Percentiles rank a stretch among this genome's conserved stretches.
Evolutionary conservation across 2,888 invertebrate genomes (phyloP).

Genomic region (Tetramorium bicarinatum): DNA sequence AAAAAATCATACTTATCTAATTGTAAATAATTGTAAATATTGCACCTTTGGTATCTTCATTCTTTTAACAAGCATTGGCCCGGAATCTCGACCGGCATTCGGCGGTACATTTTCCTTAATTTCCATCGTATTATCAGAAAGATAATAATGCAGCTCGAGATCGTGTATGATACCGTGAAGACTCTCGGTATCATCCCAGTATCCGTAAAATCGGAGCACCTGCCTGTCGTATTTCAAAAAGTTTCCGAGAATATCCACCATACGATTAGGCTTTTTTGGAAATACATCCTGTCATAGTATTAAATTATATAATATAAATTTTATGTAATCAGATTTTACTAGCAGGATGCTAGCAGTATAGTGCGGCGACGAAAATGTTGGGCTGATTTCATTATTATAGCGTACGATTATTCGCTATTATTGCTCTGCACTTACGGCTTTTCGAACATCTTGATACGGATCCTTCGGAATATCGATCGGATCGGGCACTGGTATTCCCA

Average conservation of each 20-base stretch:
- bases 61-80: constrained; percentile 91
- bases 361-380: neutral
- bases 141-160: constrained; percentile 93
- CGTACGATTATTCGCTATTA: too few species aligned
- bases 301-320: constrained; percentile 2
- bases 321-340: constrained; percentile 10
- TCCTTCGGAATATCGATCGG: constrained; percentile 88
- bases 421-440: constrained; percentile 74
- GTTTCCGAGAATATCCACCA: constrained; percentile 91
- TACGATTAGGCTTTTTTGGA: constrained; percentile 88
- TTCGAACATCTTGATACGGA: constrained; percentile 80
- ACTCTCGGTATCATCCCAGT: constrained; percentile 95
- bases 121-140: constrained; percentile 96
- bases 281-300: constrained; percentile 70
- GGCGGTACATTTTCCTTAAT: constrained; percentile 91
- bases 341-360: neutral
- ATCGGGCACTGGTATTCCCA: constrained; percentile 94
- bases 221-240: constrained; percentile 94
- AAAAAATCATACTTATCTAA: neutral
- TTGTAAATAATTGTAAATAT: neutral
- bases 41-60: constrained; percentile 92
- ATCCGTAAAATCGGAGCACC: constrained; percentile 93
- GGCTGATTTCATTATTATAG: neutral
- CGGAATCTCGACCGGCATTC: constrained; percentile 91
- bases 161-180: constrained; percentile 93